A percentile compares a stretch with the other conserved stretches of the same genome.
phyloP scores from a whole-genome alignment of 2,113 vertebrate genomes.

The Python bivittatus region DNA sequence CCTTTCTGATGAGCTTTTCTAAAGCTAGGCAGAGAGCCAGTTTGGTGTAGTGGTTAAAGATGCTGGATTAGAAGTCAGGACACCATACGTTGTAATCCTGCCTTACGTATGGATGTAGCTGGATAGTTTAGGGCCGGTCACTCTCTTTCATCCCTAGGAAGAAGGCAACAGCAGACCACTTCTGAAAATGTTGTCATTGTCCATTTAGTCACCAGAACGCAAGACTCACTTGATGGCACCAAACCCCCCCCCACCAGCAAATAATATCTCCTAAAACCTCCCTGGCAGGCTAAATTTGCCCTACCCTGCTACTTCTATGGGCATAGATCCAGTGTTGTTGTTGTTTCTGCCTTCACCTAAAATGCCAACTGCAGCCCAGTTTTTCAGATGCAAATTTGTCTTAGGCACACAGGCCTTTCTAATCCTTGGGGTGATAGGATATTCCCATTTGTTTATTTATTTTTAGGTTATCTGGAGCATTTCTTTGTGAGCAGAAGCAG shows the following conservation, averaged over 20 bases:
- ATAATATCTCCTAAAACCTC: no score
- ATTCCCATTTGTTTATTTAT: neutral
- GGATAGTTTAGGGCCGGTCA: neutral
- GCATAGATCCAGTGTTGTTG: neutral
- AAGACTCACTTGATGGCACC: no score
- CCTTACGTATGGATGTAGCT: neutral
- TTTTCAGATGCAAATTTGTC: constrained; percentile 32
- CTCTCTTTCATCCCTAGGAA: neutral
- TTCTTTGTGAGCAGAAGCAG: constrained; percentile 35
- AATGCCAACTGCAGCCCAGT: constrained; percentile 15
- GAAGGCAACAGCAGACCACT: neutral
- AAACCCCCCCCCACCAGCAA: no score
- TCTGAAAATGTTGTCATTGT: neutral
- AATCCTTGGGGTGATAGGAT: constrained; percentile 11
- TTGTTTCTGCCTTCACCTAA: constrained; percentile 11
- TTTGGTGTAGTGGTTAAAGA: neutral
- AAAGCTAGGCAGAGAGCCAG: neutral
- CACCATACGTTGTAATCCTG: no score
- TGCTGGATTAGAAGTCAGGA: neutral
- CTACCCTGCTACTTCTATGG: neutral
- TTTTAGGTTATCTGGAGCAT: constrained; percentile 40
- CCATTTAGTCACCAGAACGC: no score
- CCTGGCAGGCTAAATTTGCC: neutral
- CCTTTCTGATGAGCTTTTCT: neutral
- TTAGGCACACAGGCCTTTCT: constrained; percentile 5